Evolutionary conservation across 2,797 vertebrate species (phyloP), one percentile per base, ranked within the genome.

Genomic region (Neopelma chrysocephalum): DNA sequence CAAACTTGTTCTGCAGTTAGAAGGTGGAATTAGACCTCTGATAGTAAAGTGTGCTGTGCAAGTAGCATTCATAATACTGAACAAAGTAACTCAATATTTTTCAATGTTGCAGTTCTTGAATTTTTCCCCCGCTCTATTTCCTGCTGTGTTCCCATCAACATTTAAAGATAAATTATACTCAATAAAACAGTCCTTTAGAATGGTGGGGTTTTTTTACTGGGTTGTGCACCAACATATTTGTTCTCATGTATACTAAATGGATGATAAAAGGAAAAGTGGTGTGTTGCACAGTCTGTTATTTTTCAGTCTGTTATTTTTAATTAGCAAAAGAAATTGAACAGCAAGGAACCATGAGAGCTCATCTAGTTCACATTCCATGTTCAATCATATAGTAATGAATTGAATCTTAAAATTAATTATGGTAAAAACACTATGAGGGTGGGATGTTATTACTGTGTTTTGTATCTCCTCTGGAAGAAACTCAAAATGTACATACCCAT

Each of bases 171-270:
- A 86, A 58, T 42, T 32, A 17, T 36, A 36, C 16, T 68, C 79
- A 89, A 51, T 83, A 50, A 81, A 93, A 11, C 12, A 34, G 14
- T 81, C n/a, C 34, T 87, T 81, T 61, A n/a, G 38, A 61, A 10
- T 42, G 43, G 15, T 40, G 21, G 14, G 4, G 0, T 2, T 5
- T 48, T 92, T 91, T 85, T 53, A 54, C 15, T 40, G 48, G 2
- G 0, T 50, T 66, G 27, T 4, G 3, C 38, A 57, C 23, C 11
- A 26, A 5, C 0, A 0, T 20, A 29, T 42, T 89, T 79, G 19
- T 66, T 85, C 32, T 32, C 12, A 1, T 9, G 25, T 71, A 8
- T 51, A 40, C 23, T 81, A 15, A 86, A 75, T 36, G 20, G 61
- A 11, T 71, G 61, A 75, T 61, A 81, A 91, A 86, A 89, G 22